phyloP scores from a whole-genome alignment of 1,140 invertebrate species.

The Carposina sasakii region DNA sequence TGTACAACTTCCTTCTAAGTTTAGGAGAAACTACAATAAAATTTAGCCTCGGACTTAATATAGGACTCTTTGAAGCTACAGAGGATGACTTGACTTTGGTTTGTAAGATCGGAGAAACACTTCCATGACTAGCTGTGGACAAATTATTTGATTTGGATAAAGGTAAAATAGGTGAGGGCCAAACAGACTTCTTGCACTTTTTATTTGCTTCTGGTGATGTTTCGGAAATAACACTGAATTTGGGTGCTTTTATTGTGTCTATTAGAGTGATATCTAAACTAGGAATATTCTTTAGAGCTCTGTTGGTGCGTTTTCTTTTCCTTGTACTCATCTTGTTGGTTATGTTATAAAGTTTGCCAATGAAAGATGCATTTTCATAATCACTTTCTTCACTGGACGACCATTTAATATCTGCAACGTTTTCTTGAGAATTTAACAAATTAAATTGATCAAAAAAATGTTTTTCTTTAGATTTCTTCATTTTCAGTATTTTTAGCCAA shows the following conservation, averaged over 20 bases:
- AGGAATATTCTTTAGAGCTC: slow-evolving; percentile 32
- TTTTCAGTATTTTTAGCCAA: too few species aligned
- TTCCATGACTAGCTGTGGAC: slow-evolving; percentile 8
- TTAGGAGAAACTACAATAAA: slow-evolving; percentile 26
- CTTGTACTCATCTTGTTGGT: slow-evolving; percentile 15
- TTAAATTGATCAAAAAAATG: slow-evolving; percentile 40
- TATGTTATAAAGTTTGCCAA: slow-evolving; percentile 14
- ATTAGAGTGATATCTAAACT: slow-evolving; percentile 42
- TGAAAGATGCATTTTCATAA: slow-evolving; percentile 28
- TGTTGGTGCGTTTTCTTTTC: slow-evolving; percentile 51
- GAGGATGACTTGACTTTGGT: background rate
- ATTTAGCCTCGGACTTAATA: slow-evolving; percentile 23
- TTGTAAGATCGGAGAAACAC: slow-evolving; percentile 15
- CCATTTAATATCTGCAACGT: slow-evolving; percentile 49
- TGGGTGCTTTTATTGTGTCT: slow-evolving; percentile 12
- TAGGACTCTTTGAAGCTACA: slow-evolving; percentile 24
- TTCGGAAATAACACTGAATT: background rate
- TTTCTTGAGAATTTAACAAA: slow-evolving; percentile 46
- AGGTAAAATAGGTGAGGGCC: slow-evolving; percentile 1
- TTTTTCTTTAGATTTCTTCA: slow-evolving; percentile 40
- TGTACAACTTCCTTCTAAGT: slow-evolving; percentile 43
- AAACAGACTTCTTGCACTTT: background rate
- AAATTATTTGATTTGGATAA: slow-evolving; percentile 1
- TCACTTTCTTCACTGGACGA: slow-evolving; percentile 52
- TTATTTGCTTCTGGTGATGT: slow-evolving; percentile 29